Evolutionary conservation across 2,113 vertebrate genomes (phyloP).

Genomic region (Lycocorax pyrrhopterus): DNA sequence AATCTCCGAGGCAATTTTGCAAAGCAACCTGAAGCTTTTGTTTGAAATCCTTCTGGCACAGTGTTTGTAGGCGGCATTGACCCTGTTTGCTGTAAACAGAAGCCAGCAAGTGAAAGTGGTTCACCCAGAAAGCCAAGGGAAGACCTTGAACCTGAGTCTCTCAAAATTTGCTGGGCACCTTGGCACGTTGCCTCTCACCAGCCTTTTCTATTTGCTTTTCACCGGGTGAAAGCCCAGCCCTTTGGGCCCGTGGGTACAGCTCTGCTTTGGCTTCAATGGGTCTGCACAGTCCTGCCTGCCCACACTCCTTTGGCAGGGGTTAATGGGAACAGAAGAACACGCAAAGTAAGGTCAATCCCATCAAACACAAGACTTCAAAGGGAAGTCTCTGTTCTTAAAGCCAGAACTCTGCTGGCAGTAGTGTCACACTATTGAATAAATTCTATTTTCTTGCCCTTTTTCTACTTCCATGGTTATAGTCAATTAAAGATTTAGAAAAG

Average conservation of each 20-base stretch:
- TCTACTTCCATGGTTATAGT: neutral
- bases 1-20: neutral
- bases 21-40: neutral
- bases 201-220: conserved; percentile 10
- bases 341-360: neutral
- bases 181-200: neutral
- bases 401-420: neutral
- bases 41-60: neutral
- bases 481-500: neutral
- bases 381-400: neutral
- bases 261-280: neutral
- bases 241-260: accelerated
- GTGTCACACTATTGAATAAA: neutral
- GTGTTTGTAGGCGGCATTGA: accelerated
- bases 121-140: neutral
- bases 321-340: neutral
- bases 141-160: neutral
- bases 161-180: neutral
- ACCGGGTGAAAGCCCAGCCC: neutral
- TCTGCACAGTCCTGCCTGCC: neutral
- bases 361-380: neutral
- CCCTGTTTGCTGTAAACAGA: neutral
- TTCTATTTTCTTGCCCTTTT: neutral
- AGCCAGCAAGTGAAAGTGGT: neutral
- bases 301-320: neutral